Percentiles rank a stretch among this genome's conserved stretches.
Evolutionary conservation across 2,888 invertebrate genomes (phyloP).

Genomic region (Steinernema carpocapsae): DNA sequence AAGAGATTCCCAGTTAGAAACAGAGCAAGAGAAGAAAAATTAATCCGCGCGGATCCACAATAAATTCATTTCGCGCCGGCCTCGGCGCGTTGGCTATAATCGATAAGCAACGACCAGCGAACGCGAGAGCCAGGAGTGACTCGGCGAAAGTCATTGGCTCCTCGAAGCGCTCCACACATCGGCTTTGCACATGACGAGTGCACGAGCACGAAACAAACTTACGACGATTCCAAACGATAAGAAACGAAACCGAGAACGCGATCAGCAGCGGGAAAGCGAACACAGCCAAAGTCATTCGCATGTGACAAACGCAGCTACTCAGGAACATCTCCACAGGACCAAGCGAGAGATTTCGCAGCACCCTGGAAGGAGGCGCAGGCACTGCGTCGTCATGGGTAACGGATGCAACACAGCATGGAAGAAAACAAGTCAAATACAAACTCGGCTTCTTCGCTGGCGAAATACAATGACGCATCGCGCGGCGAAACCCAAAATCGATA

Average conservation of each 20-base stretch:
- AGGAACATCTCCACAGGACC: not conserved
- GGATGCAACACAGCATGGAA: too few species aligned
- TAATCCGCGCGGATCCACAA: conserved; percentile 1
- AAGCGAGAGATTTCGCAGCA: not conserved
- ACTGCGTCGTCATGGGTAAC: too few species aligned
- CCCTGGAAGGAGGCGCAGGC: too few species aligned
- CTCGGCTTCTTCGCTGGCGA: too few species aligned
- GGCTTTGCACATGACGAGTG: not conserved
- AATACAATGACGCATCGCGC: too few species aligned
- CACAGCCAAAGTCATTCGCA: not conserved
- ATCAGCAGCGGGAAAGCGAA: not conserved
- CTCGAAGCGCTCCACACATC: not conserved
- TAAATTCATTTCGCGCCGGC: conserved; percentile 2
- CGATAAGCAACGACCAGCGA: not conserved
- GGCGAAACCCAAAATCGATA: too few species aligned
- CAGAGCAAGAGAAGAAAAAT: not conserved
- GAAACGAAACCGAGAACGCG: not conserved
- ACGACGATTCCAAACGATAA: not conserved
- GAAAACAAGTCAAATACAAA: too few species aligned
- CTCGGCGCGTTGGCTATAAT: not conserved
- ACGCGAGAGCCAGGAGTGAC: not conserved
- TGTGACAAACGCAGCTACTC: not conserved
- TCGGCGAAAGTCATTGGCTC: not conserved
- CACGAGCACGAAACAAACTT: not conserved
- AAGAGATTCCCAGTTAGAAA: not conserved